Evolutionary conservation across 2,888 invertebrate species (phyloP), one percentile per base, ranked within the genome.

Genomic region (Metallyticus violacea): DNA sequence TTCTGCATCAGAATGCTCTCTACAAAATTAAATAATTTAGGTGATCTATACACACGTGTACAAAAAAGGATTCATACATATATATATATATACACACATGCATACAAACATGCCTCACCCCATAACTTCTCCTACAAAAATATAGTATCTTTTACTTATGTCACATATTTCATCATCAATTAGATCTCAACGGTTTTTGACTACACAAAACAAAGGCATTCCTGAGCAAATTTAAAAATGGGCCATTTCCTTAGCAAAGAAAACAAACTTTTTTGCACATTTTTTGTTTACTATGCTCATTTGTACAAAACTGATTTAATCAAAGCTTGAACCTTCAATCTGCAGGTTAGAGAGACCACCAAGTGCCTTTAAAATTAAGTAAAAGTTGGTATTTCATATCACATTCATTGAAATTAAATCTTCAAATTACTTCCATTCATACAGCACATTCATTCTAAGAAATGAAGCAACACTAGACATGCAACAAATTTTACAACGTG

Each of bases 41-140:
- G 77, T 82, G 25, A 81, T 26, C 77, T 77, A 77, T 83, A 9
- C 77, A 62, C 40, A 62, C 3, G 22, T 6, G 6, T 15, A 40
- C 15, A 62, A 62, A 62, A 40, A 40, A 29, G 6, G 6, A 6
- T 6, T 6, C 3, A 40, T 15, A 15, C 40, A 0, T 22, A 15
- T 62, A 15, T 62, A 62, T 62, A 62, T 22, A 3, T 62, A 62
- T 83, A 83, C 28, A 76, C 26, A 40, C 82, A 76, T 62, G 22
- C 40, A 76, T 26, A 77, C 83, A 83, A 15, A 77, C 83, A 83
- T 83, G 77, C 83, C 82, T 76, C 76, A 77, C 77, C 77, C 28
- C 77, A 77, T 77, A 83, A 28, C 83, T 77, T 77, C 77, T 28
- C 83, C 83, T 83, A 83, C 83, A 83, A 83, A 83, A 83, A 83